Evolutionary conservation across 2,797 vertebrate species (phyloP).

Genomic region (Darevskia mixta): DNA sequence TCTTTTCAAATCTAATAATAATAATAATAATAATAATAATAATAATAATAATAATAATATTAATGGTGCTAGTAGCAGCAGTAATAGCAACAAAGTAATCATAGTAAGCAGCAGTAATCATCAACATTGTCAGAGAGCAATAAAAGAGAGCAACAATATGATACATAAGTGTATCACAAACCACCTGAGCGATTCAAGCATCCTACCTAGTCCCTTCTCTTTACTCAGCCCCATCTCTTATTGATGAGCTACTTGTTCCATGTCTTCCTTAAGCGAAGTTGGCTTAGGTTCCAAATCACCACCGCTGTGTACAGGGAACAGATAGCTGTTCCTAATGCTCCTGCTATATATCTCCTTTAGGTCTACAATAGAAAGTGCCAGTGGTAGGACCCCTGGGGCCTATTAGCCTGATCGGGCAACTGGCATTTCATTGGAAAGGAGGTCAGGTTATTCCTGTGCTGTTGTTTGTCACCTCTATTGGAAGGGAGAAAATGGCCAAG

Average conservation of each 20-base stretch:
- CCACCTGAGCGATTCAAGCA: neutral
- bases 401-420: slow-evolving; percentile 41
- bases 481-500: slow-evolving; percentile 29
- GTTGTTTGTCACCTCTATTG: slow-evolving; percentile 29
- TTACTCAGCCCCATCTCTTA: neutral
- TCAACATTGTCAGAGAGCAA: no score
- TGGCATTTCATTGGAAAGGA: slow-evolving; percentile 51
- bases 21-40: no score
- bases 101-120: no score
- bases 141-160: no score
- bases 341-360: slow-evolving; percentile 18
- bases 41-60: no score
- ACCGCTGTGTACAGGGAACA: slow-evolving; percentile 37
- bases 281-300: slow-evolving; percentile 3
- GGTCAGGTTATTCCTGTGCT: slow-evolving; percentile 47
- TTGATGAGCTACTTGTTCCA: slow-evolving; percentile 41
- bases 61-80: no score
- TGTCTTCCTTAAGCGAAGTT: slow-evolving; percentile 45
- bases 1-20: no score
- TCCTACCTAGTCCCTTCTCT: neutral
- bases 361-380: slow-evolving; percentile 27
- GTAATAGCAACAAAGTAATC: no score
- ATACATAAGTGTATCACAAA: neutral
- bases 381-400: neutral
- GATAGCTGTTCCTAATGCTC: slow-evolving; percentile 55